Evolutionary conservation across 2,888 invertebrate genomes (phyloP).

Genomic region (Pristionchus entomophagus): DNA sequence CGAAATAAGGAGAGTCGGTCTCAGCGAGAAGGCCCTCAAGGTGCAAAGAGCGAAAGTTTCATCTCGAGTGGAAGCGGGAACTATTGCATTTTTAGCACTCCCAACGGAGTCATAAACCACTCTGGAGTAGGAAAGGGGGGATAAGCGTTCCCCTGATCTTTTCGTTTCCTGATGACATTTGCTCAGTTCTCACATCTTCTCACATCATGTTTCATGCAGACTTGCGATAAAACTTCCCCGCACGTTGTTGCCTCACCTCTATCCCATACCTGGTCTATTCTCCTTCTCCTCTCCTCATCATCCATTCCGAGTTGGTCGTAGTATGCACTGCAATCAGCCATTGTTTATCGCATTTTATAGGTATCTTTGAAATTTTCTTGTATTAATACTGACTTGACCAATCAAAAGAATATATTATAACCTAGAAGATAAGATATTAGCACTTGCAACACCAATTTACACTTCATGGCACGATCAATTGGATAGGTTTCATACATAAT

Average conservation of each 20-base stretch:
- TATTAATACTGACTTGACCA: too few species aligned
- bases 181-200: background rate
- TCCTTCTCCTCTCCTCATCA: conserved; percentile 22
- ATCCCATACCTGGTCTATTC: conserved; percentile 37
- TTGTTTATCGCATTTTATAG: too few species aligned
- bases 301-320: conserved; percentile 19
- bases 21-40: too few species aligned
- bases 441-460: too few species aligned
- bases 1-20: too few species aligned
- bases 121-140: background rate
- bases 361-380: too few species aligned
- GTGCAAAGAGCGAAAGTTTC: conserved; percentile 23
- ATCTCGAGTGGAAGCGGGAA: background rate
- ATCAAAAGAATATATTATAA: too few species aligned
- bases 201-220: too few species aligned
- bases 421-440: too few species aligned
- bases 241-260: background rate
- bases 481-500: too few species aligned
- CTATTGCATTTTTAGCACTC: conserved; percentile 36
- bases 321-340: conserved; percentile 14
- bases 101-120: background rate
- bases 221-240: too few species aligned
- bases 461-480: too few species aligned
- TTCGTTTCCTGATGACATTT: background rate
- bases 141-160: background rate